phyloP scores from a whole-genome alignment of 1,140 invertebrate species.

The Harpegnathos saltator region DNA sequence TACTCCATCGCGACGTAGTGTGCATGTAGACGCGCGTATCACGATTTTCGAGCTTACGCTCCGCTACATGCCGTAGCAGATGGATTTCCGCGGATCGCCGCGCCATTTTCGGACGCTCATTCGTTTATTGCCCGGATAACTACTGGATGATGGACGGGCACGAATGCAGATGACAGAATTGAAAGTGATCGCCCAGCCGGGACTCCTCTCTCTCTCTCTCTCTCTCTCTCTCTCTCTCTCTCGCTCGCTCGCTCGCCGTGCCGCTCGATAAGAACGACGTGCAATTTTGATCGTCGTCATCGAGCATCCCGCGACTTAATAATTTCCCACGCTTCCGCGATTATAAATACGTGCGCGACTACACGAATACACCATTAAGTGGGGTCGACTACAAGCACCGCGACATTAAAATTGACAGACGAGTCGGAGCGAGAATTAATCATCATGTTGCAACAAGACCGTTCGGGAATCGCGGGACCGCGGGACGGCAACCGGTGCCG shows the following conservation, averaged over 20 bases:
- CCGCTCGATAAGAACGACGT: neutral
- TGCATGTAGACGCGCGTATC: constrained; percentile 59
- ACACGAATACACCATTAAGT: no score
- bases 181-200: constrained; percentile 47
- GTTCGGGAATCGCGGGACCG: no score
- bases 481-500: no score
- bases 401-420: no score
- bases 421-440: no score
- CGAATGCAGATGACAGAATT: constrained; percentile 61
- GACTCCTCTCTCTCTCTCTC: neutral
- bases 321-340: neutral
- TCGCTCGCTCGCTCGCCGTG: neutral
- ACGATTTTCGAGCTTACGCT: constrained; percentile 61
- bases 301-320: neutral
- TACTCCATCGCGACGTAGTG: constrained; percentile 50
- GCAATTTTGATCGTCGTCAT: constrained; percentile 7
- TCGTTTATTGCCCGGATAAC: constrained; percentile 60
- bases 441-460: no score
- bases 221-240: neutral
- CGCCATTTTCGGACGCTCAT: constrained; percentile 61
- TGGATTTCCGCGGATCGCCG: constrained; percentile 54
- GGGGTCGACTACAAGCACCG: no score
- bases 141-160: constrained; percentile 58
- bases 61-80: constrained; percentile 49
- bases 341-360: neutral